Evolutionary conservation across 2,888 invertebrate genomes (phyloP), one percentile per base, ranked within the genome.

Genomic region (Noctua janthina): DNA sequence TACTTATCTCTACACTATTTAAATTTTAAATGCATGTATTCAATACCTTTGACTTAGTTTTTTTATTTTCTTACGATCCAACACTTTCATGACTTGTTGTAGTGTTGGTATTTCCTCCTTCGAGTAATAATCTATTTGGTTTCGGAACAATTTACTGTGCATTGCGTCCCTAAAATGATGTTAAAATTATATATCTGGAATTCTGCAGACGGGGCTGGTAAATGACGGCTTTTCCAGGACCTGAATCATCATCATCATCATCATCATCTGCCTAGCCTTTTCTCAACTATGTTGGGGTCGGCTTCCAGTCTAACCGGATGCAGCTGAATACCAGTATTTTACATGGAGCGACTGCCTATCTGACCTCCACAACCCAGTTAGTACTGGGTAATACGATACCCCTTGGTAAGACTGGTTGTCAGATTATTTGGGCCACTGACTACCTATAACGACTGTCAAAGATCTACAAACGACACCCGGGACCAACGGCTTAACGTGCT

Each of bases 101-200:
- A 94, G 94, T 4, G 96, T 96, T 0, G 96, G 97, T 71, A 96
- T 91, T 83, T 96, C 95, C 86, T 97, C 96, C 77, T 94, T 95
- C 0, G 95, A 89, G 77, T 94, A 96, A 80, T 91, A 95, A 79
- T 95, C 88, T 23, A 97, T 92, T 91, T 96, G 96, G 46, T 94
- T 90, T 75, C 87, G 93, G 74, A 96, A 96, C 95, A 96, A 95
- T 90, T 96, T 97, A 86, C 95, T 95, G 73, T 96, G 96, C 67
- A 97, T 87, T 0, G 96, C 95, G 74, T 96, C 95, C 97, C 97
- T 97, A 87, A 29, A 92, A 91, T 3, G 76, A 66, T 29, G 5
- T 13, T 29, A 70, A 43, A 43, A 56, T 54, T 23, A 67, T 54
- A 49, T 17, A 54, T 35, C 10, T 10, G 10, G 13, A 39, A 67